Percentiles rank a stretch among this genome's conserved stretches.
phyloP scores from a whole-genome alignment of 2,797 vertebrate species.

The Catharus ustulatus region DNA sequence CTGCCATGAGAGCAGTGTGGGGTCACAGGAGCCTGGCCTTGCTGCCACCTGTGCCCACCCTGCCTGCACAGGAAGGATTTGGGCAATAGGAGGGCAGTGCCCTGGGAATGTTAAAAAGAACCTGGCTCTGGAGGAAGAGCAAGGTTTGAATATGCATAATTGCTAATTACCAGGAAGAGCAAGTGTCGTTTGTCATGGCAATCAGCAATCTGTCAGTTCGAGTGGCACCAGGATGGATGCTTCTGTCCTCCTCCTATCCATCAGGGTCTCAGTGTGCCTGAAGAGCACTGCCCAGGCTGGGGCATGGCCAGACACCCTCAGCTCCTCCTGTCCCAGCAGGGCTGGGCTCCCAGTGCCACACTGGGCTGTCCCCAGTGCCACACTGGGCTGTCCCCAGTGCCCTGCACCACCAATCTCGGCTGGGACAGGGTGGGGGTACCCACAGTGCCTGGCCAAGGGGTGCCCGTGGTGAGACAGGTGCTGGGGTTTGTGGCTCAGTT shows the following conservation, averaged over 20 bases:
- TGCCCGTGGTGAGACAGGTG: not conserved
- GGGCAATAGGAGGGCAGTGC: not conserved
- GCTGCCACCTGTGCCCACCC: fast-evolving
- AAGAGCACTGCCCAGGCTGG: fast-evolving
- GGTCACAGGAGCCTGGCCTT: fast-evolving
- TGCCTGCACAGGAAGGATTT: fast-evolving
- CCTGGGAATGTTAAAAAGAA: not conserved
- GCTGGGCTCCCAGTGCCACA: not conserved
- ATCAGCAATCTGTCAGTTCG: not conserved
- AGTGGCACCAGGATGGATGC: not conserved
- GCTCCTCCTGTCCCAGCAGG: not conserved
- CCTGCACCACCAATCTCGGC: fast-evolving
- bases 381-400: not conserved
- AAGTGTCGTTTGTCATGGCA: constrained; percentile 18
- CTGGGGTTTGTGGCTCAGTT: not conserved
- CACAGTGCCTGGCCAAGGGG: not conserved
- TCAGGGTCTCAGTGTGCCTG: fast-evolving
- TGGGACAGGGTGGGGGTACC: not conserved
- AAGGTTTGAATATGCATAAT: not conserved
- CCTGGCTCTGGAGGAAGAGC: not conserved
- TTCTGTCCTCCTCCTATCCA: not conserved
- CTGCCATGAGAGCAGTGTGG: not conserved
- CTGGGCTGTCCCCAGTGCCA: not conserved
- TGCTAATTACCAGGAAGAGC: constrained; percentile 31
- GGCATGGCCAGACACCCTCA: fast-evolving